Base-by-base conservation (phyloP, 2,113 vertebrate species). In the Vidua chalybeata region DNA sequence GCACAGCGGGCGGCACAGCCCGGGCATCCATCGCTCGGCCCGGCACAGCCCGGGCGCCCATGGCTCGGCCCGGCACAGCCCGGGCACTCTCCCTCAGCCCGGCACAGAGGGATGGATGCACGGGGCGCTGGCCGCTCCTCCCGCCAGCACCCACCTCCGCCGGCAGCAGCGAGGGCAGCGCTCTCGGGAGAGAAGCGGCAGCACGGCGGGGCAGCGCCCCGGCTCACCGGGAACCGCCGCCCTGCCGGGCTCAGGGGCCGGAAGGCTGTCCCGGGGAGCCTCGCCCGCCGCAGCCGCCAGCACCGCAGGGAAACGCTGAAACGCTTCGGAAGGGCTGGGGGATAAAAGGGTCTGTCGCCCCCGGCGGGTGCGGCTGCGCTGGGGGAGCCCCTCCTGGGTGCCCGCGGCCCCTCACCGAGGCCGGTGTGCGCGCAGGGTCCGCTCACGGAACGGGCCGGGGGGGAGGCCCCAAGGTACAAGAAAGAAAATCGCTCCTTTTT, bases 51-150 rank as follows among this genome's bases (percentile, higher is more conserved):
- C 16, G 13, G 31, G 16, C 46, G 37, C 17, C 9, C 26, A 28
- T 26, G 48, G 16, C 46, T 20, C 5, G 23, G 67, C n/a, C 27
- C 14, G 18, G 16, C 46, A 26, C 5, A 30, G 67, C n/a, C 27
- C 14, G 18, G 46, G 30, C 52, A 55, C 27, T 10, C 23, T 23
- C 9, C 15, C 54, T 12, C 30, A 7, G 45, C 12, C 35, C 16
- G 0, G 54, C 15, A 6, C 49, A 5, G 51, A 6, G 19, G 22
- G 28, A 48, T 21, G 27, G 58, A 8, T 5, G n/a, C 48, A 0
- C 17, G 41, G 37, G 41, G 18, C 9, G 2, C 7, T 6, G 49
- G 14, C 14, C 9, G 4, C 27, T 41, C 35, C 49, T 33, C 3
- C 21, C 27, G 7, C 27, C 19, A 7, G 68, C 87, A 19, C 80